These are phyloP conservation scores for Martes martes DNA, from an alignment of 2,113 vertebrate genomes.

Conservation along the genomic window DNA sequence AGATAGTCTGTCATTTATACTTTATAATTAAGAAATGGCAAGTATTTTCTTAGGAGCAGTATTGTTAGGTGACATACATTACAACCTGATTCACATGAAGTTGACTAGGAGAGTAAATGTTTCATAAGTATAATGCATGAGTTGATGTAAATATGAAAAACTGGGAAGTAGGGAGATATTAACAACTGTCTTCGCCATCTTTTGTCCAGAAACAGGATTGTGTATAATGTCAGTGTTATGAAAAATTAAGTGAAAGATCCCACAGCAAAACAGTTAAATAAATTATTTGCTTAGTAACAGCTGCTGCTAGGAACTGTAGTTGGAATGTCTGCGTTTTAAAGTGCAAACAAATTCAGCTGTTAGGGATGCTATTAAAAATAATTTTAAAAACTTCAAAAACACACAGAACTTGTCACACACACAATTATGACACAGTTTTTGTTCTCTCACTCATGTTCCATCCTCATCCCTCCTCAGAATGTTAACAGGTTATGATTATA, in stretches of 20 bases:
- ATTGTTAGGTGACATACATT: neutral
- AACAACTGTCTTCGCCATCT: neutral
- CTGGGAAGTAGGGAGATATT: neutral
- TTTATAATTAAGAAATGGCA: neutral
- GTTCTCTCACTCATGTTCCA: too few species aligned
- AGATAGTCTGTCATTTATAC: neutral
- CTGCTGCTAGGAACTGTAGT: neutral
- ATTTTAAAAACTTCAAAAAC: neutral
- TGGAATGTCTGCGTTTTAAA: neutral
- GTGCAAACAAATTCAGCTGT: neutral
- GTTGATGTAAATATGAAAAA: neutral
- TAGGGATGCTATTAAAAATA: neutral
- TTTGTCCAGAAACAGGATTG: neutral
- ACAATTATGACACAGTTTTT: neutral
- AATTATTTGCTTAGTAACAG: slow-evolving; percentile 8
- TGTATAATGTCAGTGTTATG: neutral
- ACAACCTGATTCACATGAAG: neutral
- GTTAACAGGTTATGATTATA: neutral
- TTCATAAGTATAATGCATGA: neutral
- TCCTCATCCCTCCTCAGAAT: neutral
- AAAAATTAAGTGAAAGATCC: neutral
- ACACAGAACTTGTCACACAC: neutral
- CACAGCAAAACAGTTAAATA: neutral
- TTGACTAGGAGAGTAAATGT: neutral
- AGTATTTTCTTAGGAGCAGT: neutral